Base-by-base conservation (phyloP, 2,888 invertebrate genomes). In the Morpho helenor region DNA sequence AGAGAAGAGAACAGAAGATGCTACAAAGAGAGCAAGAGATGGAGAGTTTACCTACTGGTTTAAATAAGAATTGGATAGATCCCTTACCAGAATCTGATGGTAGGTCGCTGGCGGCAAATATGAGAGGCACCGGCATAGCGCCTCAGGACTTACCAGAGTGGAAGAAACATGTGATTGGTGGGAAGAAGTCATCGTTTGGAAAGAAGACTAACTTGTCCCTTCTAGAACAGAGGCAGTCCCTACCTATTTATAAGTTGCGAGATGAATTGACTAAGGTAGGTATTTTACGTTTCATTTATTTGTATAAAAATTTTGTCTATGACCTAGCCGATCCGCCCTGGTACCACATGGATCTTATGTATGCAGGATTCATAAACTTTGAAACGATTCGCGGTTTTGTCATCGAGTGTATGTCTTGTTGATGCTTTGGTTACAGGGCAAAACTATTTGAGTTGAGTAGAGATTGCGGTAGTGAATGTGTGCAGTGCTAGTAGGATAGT, bases 121-220 rank as follows among this genome's bases (percentile, higher is more conserved):
- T 96, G 92, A 91, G 97, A 51, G 98, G 97, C 0, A 94, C 97
- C 31, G 98, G 96, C 0, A 87, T 96, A 22, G 94, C 95, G 53
- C 94, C 95, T 0, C 96, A 96, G 77, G 99, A 99, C 75, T 91
- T 99, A 63, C 99, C 99, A 0, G 99, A 99, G 80, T 99, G 99
- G 99, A 99, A 99, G 84, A 98, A 98, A 73, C 98, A 99, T 75
- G 97, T 99, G 0, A 98, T 98, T 59, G 99, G 98, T 2, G 99
- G 98, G 0, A 97, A 98, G 79, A 99, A 99, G 79, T 98, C 98
- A 0, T 98, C 99, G 0, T 99, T 98, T 75, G 99, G 99, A 46
- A 98, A 97, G 84, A 98, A 99, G 80, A 99, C 99, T 0, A 98
- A 97, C 72, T 90, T 99, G 76, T 96, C 96, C 0, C 93, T 99